phyloP scores from a whole-genome alignment of 2,797 vertebrate genomes.

The Onychomys arenicola region DNA sequence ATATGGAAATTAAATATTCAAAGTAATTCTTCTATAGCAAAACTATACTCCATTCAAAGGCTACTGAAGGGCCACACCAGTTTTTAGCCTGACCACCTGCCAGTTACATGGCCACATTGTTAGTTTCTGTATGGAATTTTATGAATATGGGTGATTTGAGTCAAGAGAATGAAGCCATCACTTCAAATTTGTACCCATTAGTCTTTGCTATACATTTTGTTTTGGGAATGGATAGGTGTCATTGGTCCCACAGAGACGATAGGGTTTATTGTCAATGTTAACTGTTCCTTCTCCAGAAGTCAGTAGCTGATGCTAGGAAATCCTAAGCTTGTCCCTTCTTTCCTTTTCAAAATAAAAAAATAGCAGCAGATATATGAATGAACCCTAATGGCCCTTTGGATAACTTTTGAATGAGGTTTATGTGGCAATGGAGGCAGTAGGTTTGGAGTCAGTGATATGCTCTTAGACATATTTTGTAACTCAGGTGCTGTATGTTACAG shows the following conservation, averaged over 20 bases:
- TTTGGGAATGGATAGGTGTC: constrained; percentile 1
- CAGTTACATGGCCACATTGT: neutral
- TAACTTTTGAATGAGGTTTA: constrained; percentile 95
- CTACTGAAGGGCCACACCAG: constrained; percentile 88
- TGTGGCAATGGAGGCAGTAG: constrained; percentile 91
- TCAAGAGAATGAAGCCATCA: constrained; percentile 45
- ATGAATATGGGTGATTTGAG: constrained; percentile 46
- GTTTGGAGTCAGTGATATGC: constrained; percentile 89
- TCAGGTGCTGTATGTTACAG: constrained; percentile 59
- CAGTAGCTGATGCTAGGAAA: constrained; percentile 31
- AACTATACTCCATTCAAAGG: constrained; percentile 92
- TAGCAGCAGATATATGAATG: constrained; percentile 70
- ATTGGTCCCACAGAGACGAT: neutral
- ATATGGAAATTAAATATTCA: constrained; percentile 84
- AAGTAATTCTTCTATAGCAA: constrained; percentile 90
- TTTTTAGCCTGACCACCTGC: constrained; percentile 68
- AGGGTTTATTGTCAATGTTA: neutral
- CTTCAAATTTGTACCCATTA: constrained; percentile 56
- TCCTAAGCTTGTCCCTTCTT: neutral
- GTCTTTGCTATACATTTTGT: constrained; percentile 49
- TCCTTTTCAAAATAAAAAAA: neutral
- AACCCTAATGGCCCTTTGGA: constrained; percentile 88
- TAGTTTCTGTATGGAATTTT: constrained; percentile 57
- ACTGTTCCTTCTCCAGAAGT: constrained; percentile 26
- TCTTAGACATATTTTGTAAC: constrained; percentile 73